Evolutionary conservation across 2,113 vertebrate genomes (phyloP).

Genomic region (Calidris pygmaea): DNA sequence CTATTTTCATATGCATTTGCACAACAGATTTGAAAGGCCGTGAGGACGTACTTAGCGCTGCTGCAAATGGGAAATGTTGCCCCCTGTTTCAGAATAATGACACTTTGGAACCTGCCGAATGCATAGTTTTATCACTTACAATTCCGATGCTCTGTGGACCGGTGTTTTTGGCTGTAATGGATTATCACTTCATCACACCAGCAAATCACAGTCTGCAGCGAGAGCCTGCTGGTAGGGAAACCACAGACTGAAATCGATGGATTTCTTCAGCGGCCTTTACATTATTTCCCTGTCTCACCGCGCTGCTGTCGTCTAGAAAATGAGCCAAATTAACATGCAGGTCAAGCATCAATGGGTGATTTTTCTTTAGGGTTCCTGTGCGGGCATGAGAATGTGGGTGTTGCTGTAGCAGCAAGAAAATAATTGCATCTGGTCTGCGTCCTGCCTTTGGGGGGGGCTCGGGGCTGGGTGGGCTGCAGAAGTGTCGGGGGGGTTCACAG

Average conservation of each 20-base stretch:
- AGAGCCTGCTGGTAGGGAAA: background rate
- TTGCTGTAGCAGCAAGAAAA: background rate
- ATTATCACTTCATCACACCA: background rate
- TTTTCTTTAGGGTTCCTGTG: background rate
- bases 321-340: background rate
- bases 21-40: background rate
- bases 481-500: accelerated
- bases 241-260: background rate
- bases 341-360: background rate
- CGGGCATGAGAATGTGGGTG: accelerated
- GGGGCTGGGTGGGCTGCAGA: accelerated
- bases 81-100: background rate
- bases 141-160: background rate
- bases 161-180: background rate
- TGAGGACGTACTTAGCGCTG: background rate
- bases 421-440: accelerated
- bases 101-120: background rate
- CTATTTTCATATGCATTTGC: background rate
- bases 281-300: background rate
- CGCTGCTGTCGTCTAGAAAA: background rate
- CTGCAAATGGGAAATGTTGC: background rate
- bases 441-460: background rate
- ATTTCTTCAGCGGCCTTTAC: background rate
- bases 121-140: background rate
- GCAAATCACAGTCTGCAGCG: background rate